Evolutionary conservation across 2,888 invertebrate genomes (phyloP), one percentile per base, ranked within the genome.

Genomic region (Drosophila greeni): DNA sequence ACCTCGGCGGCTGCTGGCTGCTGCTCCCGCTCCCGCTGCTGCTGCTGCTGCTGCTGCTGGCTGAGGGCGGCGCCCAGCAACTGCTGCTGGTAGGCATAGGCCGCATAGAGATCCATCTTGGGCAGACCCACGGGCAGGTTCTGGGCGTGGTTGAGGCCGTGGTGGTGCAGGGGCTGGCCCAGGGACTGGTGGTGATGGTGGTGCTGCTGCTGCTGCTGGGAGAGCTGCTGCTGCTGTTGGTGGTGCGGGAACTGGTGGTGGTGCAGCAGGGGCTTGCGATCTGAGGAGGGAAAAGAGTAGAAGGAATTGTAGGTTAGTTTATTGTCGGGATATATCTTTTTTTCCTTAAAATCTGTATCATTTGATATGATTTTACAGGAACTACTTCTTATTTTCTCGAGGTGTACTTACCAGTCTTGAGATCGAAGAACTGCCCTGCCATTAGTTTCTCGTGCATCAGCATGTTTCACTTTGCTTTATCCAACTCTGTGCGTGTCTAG

Each of bases 361-460:
- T 12, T 29, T 14, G 0, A 14, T 8, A 9, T 29, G 16, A 18
- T 18, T 45, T 29, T 29, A 0, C 29, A 2, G 14, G 3, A 18
- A 14, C 8, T 1, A 18, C 4, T 4, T 12, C 14, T 8, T 5
- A 16, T 14, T 43, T 43, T 9, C 3, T 6, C 0, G n/a, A n/a
- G n/a, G n/a, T n/a, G n/a, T 42, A 85, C 85, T 86, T 69, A 87
- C 87, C 87, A 57, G 82, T 85, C 77, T 87, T 87, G 2, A 87
- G 68, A 73, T 88, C 88, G 66, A 87, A 75, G 70, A 88, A 87
- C 65, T 88, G 85, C 43, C 86, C 86, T 7, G 88, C 64, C 62
- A 87, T 76, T 23, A 86, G 62, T 76, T 88, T 87, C 67, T 88
- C 87, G 72, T 88, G 87, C 60, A 88, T 82, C 83, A 88, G 82